Conservation (phyloP, 2,797 vertebrate species). For the Poecilia gillii region DNA sequence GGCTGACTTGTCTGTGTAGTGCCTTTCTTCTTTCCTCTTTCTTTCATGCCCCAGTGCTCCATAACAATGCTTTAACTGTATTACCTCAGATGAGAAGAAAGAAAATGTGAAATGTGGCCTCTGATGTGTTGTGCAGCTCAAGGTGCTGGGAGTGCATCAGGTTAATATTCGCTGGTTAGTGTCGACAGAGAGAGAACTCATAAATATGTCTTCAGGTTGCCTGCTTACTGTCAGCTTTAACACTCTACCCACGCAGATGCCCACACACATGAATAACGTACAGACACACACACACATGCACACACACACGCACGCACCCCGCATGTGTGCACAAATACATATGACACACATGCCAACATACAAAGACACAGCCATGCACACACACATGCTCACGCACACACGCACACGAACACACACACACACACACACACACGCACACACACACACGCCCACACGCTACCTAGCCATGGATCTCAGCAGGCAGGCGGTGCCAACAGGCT, state of each 20-base stretch:
- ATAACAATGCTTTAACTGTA: constrained; percentile 51
- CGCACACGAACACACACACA: neutral
- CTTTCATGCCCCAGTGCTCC: constrained; percentile 28
- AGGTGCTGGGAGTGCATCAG: constrained; percentile 61
- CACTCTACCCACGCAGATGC: constrained; percentile 67
- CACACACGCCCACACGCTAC: constrained; percentile 58
- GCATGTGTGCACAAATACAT: constrained; percentile 9
- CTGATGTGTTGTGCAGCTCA: constrained; percentile 50
- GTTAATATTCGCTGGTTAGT: constrained; percentile 75
- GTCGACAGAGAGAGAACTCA: constrained; percentile 60
- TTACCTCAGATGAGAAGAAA: constrained; percentile 47
- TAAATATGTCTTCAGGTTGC: constrained; percentile 73
- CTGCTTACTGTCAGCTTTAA: constrained; percentile 68
- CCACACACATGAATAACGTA: constrained; percentile 61
- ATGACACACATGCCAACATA: constrained; percentile 23
- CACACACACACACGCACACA: constrained; percentile 17
- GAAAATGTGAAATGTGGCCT: constrained; percentile 36
- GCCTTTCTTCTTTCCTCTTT: constrained; percentile 38
- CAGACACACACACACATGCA: constrained; percentile 16
- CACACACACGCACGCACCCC: neutral
- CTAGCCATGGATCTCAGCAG: constrained; percentile 65
- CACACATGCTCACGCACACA: constrained; percentile 55
- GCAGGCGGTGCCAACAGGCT: constrained; percentile 61
- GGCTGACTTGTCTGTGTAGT: constrained; percentile 34
- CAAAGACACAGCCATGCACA: constrained; percentile 24